Percentiles rank a stretch among this genome's conserved stretches.
Conservation (phyloP, 2,888 invertebrate genomes). For the Metalampra italica region DNA sequence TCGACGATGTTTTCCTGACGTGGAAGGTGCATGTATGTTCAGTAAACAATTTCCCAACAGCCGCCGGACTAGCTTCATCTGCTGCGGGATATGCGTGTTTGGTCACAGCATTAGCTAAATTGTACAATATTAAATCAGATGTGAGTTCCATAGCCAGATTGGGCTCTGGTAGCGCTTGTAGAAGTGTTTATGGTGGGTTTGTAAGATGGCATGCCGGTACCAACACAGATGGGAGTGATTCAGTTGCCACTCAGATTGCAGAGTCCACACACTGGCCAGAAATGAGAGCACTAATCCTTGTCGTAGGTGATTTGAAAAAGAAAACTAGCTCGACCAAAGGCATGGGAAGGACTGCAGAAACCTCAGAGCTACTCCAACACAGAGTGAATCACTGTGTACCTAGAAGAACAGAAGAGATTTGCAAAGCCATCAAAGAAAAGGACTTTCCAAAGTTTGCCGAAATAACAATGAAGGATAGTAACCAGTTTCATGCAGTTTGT, state of each 20-base stretch:
- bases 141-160: slow-evolving; percentile 88
- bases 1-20: slow-evolving; percentile 63
- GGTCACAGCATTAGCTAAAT: slow-evolving; percentile 86
- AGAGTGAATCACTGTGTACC: slow-evolving; percentile 87
- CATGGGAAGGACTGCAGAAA: slow-evolving; percentile 89
- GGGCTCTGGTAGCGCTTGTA: slow-evolving; percentile 97
- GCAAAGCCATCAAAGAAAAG: slow-evolving; percentile 78
- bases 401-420: slow-evolving; percentile 77
- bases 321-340: slow-evolving; percentile 92
- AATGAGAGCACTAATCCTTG: slow-evolving; percentile 92
- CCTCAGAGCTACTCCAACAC: slow-evolving; percentile 89
- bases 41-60: slow-evolving; percentile 98
- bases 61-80: slow-evolving; percentile 98
- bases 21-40: slow-evolving; percentile 92
- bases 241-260: slow-evolving; percentile 85
- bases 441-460: slow-evolving; percentile 93
- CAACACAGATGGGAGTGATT: slow-evolving; percentile 83
- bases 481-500: slow-evolving; percentile 97
- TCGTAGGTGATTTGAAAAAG: slow-evolving; percentile 91
- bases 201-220: slow-evolving; percentile 93
- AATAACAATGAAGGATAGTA: slow-evolving; percentile 97
- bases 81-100: slow-evolving; percentile 98
- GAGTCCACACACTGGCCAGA: slow-evolving; percentile 91
- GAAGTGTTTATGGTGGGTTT: slow-evolving; percentile 96
- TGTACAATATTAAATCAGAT: slow-evolving; percentile 86